These are phyloP conservation scores for Steromphala cineraria DNA, from an alignment of 2,888 invertebrate species.

Conservation along the genomic window DNA sequence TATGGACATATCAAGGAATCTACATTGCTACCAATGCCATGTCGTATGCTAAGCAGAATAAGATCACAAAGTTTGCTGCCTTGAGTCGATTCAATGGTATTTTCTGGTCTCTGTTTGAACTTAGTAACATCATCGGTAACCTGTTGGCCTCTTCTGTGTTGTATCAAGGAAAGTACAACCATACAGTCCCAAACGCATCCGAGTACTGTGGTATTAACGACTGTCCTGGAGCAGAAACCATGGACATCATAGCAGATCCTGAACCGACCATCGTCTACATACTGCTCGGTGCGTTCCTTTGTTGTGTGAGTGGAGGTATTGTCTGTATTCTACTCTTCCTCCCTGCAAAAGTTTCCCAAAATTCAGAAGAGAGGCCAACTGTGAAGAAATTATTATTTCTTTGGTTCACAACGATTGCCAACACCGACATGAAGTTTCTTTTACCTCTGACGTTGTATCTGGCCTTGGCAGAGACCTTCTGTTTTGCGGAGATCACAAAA, in stretches of 20 bases:
- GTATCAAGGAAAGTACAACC: conserved; percentile 43
- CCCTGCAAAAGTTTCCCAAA: conserved; percentile 44
- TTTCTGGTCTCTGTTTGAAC: conserved; percentile 65
- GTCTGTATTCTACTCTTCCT: conserved; percentile 55
- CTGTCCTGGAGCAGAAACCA: conserved; percentile 31
- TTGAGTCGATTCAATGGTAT: conserved; percentile 67
- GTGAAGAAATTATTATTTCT: conserved; percentile 41
- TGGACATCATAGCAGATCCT: conserved; percentile 49
- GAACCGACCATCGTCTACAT: conserved; percentile 55
- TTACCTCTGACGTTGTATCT: conserved; percentile 68
- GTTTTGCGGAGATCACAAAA: conserved; percentile 70
- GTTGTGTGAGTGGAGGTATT: conserved; percentile 55
- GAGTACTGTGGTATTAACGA: conserved; percentile 35
- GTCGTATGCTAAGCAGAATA: conserved; percentile 54
- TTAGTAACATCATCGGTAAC: conserved; percentile 69
- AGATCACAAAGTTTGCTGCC: conserved; percentile 50
- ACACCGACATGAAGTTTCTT: conserved; percentile 58
- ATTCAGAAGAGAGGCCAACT: conserved; percentile 33
- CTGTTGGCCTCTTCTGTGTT: conserved; percentile 67
- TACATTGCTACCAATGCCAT: conserved; percentile 64
- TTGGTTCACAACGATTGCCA: conserved; percentile 49
- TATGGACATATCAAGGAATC: conserved; percentile 69
- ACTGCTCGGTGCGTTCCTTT: conserved; percentile 63
- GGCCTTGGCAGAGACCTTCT: conserved; percentile 68
- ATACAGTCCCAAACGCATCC: conserved; percentile 12